These are phyloP conservation scores for Rhamphomyia laevipes DNA, from an alignment of 2,888 invertebrate genomes.

Conservation along the genomic window DNA sequence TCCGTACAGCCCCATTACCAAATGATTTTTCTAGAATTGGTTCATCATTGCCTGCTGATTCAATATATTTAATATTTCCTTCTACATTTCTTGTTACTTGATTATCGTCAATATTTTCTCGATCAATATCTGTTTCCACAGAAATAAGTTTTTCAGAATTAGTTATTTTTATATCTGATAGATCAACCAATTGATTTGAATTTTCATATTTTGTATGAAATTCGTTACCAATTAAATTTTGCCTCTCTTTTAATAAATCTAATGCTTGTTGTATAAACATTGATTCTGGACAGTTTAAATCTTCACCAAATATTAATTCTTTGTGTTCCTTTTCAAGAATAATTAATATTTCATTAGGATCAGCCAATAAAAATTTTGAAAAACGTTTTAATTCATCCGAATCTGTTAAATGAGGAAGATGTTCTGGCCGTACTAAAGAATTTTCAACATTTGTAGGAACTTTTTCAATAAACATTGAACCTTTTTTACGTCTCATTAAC, in stretches of 20 bases:
- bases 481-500: conserved; percentile 73
- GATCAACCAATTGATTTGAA: neutral
- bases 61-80: neutral
- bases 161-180: too few species aligned
- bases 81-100: neutral
- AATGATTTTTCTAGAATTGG: neutral
- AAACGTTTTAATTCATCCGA: conserved; percentile 34
- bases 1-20: conserved; percentile 22
- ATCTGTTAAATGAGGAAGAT: conserved; percentile 26
- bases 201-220: conserved; percentile 1
- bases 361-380: conserved; percentile 64
- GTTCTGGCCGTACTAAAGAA: conserved; percentile 27
- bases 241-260: conserved; percentile 43
- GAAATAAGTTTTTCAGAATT: neutral
- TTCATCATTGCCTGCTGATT: conserved; percentile 3
- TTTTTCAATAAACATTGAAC: conserved; percentile 36
- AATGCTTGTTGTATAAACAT: conserved; percentile 79
- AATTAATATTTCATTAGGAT: conserved; percentile 50
- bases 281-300: conserved; percentile 66
- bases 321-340: conserved; percentile 63
- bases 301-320: conserved; percentile 54
- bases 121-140: neutral
- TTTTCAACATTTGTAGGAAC: conserved; percentile 24
- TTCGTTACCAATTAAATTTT: conserved; percentile 20
- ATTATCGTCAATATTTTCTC: neutral